phyloP scores from a whole-genome alignment of 2,888 invertebrate species.

The Kryphioiulus occultus region DNA sequence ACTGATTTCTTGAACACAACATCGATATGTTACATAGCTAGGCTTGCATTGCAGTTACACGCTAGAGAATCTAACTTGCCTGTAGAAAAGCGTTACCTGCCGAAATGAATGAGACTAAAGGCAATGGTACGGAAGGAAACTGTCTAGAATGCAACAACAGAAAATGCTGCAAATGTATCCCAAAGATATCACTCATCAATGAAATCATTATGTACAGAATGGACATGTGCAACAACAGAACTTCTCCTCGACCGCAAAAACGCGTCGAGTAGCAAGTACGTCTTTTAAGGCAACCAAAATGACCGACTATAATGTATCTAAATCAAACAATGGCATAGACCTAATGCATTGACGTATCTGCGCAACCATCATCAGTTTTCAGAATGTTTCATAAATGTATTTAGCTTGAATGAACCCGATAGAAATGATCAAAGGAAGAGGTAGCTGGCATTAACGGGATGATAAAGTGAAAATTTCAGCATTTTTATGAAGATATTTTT shows the following conservation, averaged over 20 bases:
- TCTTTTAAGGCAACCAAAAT: slow-evolving; percentile 31
- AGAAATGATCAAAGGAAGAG: slow-evolving; percentile 3
- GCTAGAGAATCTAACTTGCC: slow-evolving; percentile 31
- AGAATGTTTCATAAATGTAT: not conserved
- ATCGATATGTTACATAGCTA: slow-evolving; percentile 35
- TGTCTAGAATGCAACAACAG: slow-evolving; percentile 4
- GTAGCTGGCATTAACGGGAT: not conserved
- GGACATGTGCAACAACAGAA: slow-evolving; percentile 30
- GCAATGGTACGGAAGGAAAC: slow-evolving; percentile 6
- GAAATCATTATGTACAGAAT: slow-evolving; percentile 30
- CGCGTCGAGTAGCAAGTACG: not conserved
- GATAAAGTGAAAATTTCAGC: no score
- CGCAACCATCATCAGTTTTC: not conserved
- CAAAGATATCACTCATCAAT: slow-evolving; percentile 31
- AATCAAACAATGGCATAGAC: slow-evolving; percentile 35
- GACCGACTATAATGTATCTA: slow-evolving; percentile 28
- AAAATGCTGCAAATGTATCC: slow-evolving; percentile 31
- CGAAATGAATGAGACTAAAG: not conserved
- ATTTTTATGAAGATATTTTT: no score
- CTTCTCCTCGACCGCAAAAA: slow-evolving; percentile 17
- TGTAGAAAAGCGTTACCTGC: slow-evolving; percentile 25
- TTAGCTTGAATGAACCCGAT: not conserved
- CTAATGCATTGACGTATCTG: slow-evolving; percentile 26
- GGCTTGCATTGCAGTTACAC: slow-evolving; percentile 35
- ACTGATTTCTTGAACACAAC: slow-evolving; percentile 25